These are phyloP conservation scores for Antennarius maculatus DNA, from an alignment of 2,797 vertebrate genomes.

Conservation along the genomic window DNA sequence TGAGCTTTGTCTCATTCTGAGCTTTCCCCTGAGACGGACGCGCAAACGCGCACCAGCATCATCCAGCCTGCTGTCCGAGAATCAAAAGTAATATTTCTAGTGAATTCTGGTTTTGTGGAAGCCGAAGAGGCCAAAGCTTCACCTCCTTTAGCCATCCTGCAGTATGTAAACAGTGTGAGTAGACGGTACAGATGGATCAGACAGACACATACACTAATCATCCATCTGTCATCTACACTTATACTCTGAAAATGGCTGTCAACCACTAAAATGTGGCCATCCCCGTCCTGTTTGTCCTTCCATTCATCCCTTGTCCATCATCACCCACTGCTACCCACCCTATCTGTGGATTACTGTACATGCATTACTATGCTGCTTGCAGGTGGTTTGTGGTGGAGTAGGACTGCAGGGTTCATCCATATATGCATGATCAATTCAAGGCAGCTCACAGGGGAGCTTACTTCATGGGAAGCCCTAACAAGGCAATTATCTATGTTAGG, in stretches of 20 bases:
- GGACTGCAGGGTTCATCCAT: slow-evolving; percentile 56
- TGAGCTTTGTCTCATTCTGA: slow-evolving; percentile 45
- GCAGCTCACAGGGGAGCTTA: slow-evolving; percentile 35
- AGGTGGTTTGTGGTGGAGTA: slow-evolving; percentile 40
- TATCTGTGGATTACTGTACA: slow-evolving; percentile 15
- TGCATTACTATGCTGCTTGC: slow-evolving; percentile 29
- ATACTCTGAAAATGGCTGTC: slow-evolving; percentile 41
- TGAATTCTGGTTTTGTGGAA: slow-evolving; percentile 15
- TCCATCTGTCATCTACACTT: slow-evolving; percentile 65
- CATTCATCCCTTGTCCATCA: slow-evolving; percentile 44
- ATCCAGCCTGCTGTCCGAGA: neutral
- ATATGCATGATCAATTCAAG: slow-evolving; percentile 53
- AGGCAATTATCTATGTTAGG: slow-evolving; percentile 51
- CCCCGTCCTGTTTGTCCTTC: slow-evolving; percentile 37
- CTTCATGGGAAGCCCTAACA: slow-evolving; percentile 52
- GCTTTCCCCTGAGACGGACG: slow-evolving; percentile 22
- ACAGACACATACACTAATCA: slow-evolving; percentile 54
- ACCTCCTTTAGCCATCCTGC: slow-evolving; percentile 27
- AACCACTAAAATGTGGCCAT: slow-evolving; percentile 21
- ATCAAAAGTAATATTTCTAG: slow-evolving; percentile 18
- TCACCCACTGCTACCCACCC: slow-evolving; percentile 16
- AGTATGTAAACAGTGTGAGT: slow-evolving; percentile 52
- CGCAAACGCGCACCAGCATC: slow-evolving; percentile 18
- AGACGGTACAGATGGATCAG: slow-evolving; percentile 55
- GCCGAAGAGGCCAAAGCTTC: slow-evolving; percentile 42